phyloP scores from a whole-genome alignment of 2,888 invertebrate genomes.

The Dione vanillae region DNA sequence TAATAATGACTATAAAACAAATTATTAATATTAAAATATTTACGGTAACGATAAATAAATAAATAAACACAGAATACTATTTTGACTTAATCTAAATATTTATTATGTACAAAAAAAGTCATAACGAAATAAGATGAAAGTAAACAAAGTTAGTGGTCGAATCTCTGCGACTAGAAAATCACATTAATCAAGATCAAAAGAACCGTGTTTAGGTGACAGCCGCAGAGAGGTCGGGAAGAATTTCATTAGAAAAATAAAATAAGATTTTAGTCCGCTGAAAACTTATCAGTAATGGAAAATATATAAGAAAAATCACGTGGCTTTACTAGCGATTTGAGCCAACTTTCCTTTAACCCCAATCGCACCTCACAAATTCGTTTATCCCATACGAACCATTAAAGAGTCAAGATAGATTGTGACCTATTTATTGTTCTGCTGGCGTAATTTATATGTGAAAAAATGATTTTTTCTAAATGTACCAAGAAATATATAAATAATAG shows the following conservation, averaged over 20 bases:
- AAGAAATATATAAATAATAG: too few species aligned
- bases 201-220: constrained; percentile 14
- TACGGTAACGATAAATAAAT: background rate
- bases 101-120: constrained; percentile 5
- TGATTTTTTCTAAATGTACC: background rate
- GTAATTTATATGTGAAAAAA: background rate
- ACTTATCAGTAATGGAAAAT: constrained; percentile 15
- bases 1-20: too few species aligned
- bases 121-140: background rate
- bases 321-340: background rate
- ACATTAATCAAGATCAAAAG: constrained; percentile 26
- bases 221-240: constrained; percentile 9
- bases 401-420: constrained; percentile 11
- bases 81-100: background rate
- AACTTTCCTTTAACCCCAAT: constrained; percentile 6
- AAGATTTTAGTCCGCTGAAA: constrained; percentile 7
- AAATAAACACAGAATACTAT: background rate
- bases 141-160: constrained; percentile 7
- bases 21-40: too few species aligned
- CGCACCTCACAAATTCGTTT: constrained; percentile 19
- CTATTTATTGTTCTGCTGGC: constrained; percentile 3
- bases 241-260: constrained; percentile 21
- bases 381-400: constrained; percentile 8
- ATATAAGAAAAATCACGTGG: background rate
- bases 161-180: constrained; percentile 20